phyloP scores from a whole-genome alignment of 2,888 invertebrate species.

The Globia sparganii region DNA sequence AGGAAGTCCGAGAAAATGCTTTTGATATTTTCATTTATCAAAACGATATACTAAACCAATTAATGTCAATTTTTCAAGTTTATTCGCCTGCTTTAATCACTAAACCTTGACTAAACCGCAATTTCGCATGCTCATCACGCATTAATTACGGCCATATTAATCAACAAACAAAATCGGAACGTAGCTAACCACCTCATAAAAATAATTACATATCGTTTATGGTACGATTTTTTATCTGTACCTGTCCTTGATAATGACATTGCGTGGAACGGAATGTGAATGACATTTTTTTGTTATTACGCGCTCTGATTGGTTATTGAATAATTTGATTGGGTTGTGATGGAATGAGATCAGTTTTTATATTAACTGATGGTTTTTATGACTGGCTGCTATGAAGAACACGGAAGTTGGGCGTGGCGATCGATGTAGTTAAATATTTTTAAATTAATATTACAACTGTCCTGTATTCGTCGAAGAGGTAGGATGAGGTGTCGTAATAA shows the following conservation, averaged over 20 bases:
- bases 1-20: background rate
- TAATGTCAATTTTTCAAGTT: conserved; percentile 31
- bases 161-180: conserved; percentile 32
- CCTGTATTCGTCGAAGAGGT: background rate
- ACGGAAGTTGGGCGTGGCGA: conserved; percentile 41
- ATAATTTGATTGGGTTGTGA: conserved; percentile 36
- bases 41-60: background rate
- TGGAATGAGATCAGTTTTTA: conserved; percentile 29
- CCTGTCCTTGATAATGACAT: conserved; percentile 65
- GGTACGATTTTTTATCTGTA: conserved; percentile 56
- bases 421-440: background rate
- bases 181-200: conserved; percentile 24
- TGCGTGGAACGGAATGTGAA: conserved; percentile 61
- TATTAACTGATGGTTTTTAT: conserved; percentile 3
- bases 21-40: background rate
- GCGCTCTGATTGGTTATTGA: conserved; percentile 31
- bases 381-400: conserved; percentile 12
- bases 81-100: background rate
- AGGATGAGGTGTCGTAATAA: background rate
- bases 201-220: conserved; percentile 55
- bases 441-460: background rate
- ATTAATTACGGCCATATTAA: conserved; percentile 44
- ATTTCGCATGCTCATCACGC: conserved; percentile 37
- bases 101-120: conserved; percentile 15
- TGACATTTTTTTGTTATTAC: conserved; percentile 58